Evolutionary conservation across 1,140 invertebrate species (phyloP).

Genomic region (Manduca sexta): DNA sequence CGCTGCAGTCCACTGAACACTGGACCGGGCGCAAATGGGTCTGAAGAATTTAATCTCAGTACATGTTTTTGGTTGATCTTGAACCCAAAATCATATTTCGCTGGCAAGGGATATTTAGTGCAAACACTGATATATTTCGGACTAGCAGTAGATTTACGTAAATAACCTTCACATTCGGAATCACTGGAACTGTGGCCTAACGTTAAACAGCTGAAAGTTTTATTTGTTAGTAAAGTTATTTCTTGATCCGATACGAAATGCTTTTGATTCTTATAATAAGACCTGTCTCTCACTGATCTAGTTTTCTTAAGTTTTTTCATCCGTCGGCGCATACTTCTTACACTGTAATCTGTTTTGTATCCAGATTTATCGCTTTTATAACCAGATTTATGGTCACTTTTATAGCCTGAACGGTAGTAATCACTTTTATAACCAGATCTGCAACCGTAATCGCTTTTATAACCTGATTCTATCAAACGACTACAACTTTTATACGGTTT

Average conservation of each 20-base stretch:
- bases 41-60: conserved; percentile 53
- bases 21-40: conserved; percentile 68
- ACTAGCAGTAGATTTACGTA: conserved; percentile 53
- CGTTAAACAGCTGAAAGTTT: conserved; percentile 67
- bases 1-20: conserved; percentile 66
- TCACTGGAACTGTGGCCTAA: conserved; percentile 68
- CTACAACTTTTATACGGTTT: conserved; percentile 74
- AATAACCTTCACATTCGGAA: conserved; percentile 63
- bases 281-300: conserved; percentile 68
- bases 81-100: conserved; percentile 55
- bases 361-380: conserved; percentile 76
- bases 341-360: conserved; percentile 75
- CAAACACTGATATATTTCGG: conserved; percentile 63
- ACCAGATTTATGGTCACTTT: conserved; percentile 75
- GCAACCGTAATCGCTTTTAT: conserved; percentile 75
- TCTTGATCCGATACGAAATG: conserved; percentile 72
- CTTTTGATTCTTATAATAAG: conserved; percentile 72
- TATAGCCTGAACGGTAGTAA: conserved; percentile 73
- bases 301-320: conserved; percentile 72
- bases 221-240: conserved; percentile 63
- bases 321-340: conserved; percentile 67
- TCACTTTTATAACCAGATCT: conserved; percentile 73
- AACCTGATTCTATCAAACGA: conserved; percentile 75
- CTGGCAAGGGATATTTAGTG: conserved; percentile 55
- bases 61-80: conserved; percentile 54